Conservation (phyloP, 2,888 invertebrate species). For the Eumacrocentrus americanus region DNA sequence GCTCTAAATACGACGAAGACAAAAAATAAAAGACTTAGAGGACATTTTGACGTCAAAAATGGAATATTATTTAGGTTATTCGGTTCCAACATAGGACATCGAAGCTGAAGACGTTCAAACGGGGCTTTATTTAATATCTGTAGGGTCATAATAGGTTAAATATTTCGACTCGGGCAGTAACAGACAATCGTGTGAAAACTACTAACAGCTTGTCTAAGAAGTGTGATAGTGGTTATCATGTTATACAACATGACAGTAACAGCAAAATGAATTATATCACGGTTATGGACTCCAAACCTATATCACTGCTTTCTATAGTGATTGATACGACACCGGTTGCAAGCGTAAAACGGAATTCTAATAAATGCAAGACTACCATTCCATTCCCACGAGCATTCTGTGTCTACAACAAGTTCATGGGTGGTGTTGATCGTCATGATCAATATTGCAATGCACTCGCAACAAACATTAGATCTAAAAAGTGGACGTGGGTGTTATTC, state of each 20-base stretch:
- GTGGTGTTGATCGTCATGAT: conserved; percentile 28
- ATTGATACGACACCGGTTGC: neutral
- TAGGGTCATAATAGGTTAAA: too few relatives aligned
- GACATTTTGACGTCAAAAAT: too few relatives aligned
- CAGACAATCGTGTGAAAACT: too few relatives aligned
- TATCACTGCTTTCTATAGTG: neutral
- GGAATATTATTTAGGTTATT: too few relatives aligned
- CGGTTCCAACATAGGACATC: too few relatives aligned
- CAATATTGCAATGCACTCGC: conserved; percentile 25
- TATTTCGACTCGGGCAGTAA: too few relatives aligned
- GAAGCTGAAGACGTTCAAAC: too few relatives aligned
- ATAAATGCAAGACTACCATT: conserved; percentile 13
- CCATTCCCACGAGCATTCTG: conserved; percentile 18
- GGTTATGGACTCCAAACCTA: neutral
- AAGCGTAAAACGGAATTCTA: too few relatives aligned
- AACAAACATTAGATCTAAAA: conserved; percentile 19
- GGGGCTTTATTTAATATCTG: too few relatives aligned
- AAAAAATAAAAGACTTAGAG: too few relatives aligned
- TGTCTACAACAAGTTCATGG: conserved; percentile 25
- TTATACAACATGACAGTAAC: neutral
- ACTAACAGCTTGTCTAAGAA: too few relatives aligned
- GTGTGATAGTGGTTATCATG: neutral
- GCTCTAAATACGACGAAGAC: too few relatives aligned
- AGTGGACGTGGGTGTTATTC: conserved; percentile 32
- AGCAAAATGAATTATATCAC: neutral